Evolutionary conservation across 2,888 invertebrate species (phyloP), one percentile per base, ranked within the genome.

Genomic region (Leptinotarsa haldemani): DNA sequence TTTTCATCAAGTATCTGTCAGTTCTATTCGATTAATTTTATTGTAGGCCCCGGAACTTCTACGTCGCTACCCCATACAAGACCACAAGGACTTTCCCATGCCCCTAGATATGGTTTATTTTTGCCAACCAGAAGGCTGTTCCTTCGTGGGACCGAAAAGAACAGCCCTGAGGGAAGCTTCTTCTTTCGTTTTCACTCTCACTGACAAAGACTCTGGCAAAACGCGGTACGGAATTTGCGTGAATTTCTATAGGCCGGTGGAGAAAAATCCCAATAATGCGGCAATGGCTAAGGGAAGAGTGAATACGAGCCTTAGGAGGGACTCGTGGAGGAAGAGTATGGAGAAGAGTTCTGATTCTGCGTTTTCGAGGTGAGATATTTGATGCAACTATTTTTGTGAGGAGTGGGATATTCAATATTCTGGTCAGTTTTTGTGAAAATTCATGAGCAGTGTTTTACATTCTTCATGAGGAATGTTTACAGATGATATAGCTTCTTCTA

Each of bases 71-170:
- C 98, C 98, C 1, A 91, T 96, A 30, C 95, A 96, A 82, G 97
- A 98, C 88, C 98, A 98, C 89, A 93, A 95, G 86, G 99, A 99
- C 88, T 99, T 99, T 87, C 95, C 97, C 0, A 90, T 99, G 83
- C 98, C 99, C 0, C 90, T 97, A 85, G 99, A 99, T 88, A 98
- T 99, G 93, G 98, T 99, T 40, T 99, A 97, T 88, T 99, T 99
- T 89, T 99, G 99, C 86, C 99, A 99, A 88, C 99, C 99, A 1
- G 99, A 99, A 88, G 99, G 99, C 71, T 99, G 99, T 87, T 94
- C 94, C 78, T 95, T 94, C 77, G 95, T 97, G 76, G 97, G 97
- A 16, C 97, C 97, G 9, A 93, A 96, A 82, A 92, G 95, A 77
- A 93, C 95, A 22, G 93, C 93, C 52, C 89, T 94, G 65, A 90